These are phyloP conservation scores for Danionella cerebrum DNA, from an alignment of 2,113 vertebrate species.

Conservation along the genomic window DNA sequence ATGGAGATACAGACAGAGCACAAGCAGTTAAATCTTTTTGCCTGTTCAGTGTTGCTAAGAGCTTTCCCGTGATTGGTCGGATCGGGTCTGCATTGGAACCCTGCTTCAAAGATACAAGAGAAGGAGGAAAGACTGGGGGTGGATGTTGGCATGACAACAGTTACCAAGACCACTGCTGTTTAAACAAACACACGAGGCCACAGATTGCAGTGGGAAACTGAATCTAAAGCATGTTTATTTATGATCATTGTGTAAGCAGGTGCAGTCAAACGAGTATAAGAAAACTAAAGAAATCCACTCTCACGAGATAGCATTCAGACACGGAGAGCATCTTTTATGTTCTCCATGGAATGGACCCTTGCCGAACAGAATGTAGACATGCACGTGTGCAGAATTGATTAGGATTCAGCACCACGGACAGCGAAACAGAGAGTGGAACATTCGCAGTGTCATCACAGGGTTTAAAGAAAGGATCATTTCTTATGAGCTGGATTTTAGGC, in stretches of 20 bases:
- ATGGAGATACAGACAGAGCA: conserved; percentile 8
- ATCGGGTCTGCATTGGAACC: conserved; percentile 52
- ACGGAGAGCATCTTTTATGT: background rate
- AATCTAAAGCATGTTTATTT: conserved; percentile 31
- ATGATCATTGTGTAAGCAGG: conserved; percentile 20
- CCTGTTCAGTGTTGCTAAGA: conserved; percentile 43
- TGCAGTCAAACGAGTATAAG: background rate
- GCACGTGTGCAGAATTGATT: conserved; percentile 33
- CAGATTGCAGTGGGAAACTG: conserved; percentile 39
- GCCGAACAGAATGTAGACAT: background rate
- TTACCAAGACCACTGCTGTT: conserved; percentile 57
- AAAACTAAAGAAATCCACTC: background rate
- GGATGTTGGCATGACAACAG: conserved; percentile 60
- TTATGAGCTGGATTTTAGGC: background rate
- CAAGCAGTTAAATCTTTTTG: conserved; percentile 44
- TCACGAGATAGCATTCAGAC: background rate
- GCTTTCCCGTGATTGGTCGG: conserved; percentile 41
- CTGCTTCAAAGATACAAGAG: conserved; percentile 45
- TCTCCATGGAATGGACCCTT: background rate
- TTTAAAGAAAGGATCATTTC: conserved; percentile 6
- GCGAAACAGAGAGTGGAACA: background rate
- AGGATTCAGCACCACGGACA: conserved; percentile 33
- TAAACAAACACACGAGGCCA: conserved; percentile 55
- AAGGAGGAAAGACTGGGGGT: conserved; percentile 36
- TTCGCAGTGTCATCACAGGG: conserved; percentile 30